phyloP scores from a whole-genome alignment of 2,113 vertebrate genomes.

The Xiphophorus maculatus region DNA sequence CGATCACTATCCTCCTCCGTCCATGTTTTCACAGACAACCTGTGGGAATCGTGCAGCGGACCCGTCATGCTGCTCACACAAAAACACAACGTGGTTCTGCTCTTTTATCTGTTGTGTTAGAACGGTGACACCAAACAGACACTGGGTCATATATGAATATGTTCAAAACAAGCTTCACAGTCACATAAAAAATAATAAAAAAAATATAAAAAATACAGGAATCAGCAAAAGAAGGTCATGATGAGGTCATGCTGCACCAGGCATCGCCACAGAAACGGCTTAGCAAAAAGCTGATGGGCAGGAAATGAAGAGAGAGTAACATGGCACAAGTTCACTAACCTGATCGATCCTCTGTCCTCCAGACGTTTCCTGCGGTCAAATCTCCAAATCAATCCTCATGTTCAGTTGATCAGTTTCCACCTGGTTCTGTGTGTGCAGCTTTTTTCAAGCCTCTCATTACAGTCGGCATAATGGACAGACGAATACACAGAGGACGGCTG shows the following conservation, averaged over 20 bases:
- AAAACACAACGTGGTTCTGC: neutral
- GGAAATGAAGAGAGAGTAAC: constrained; percentile 14
- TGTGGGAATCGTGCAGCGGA: constrained; percentile 72
- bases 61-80: constrained; percentile 78
- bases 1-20: constrained; percentile 77
- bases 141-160: neutral
- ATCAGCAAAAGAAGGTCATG: constrained; percentile 35
- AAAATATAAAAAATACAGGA: neutral
- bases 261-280: constrained; percentile 60
- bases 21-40: constrained; percentile 73
- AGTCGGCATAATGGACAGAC: neutral
- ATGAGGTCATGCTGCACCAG: constrained; percentile 20
- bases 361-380: neutral
- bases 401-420: neutral
- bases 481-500: constrained; percentile 1
- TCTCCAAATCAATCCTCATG: neutral
- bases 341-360: constrained; percentile 23
- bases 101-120: neutral
- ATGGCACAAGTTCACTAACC: constrained; percentile 41
- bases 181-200: neutral
- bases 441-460: neutral
- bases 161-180: neutral
- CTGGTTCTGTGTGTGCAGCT: neutral
- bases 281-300: constrained; percentile 46
- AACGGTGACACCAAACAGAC: neutral